A percentile compares a stretch with the other conserved stretches of the same genome.
These are phyloP conservation scores for Manacus vitellinus DNA, from an alignment of 2,113 vertebrate species.

Conservation along the genomic window DNA sequence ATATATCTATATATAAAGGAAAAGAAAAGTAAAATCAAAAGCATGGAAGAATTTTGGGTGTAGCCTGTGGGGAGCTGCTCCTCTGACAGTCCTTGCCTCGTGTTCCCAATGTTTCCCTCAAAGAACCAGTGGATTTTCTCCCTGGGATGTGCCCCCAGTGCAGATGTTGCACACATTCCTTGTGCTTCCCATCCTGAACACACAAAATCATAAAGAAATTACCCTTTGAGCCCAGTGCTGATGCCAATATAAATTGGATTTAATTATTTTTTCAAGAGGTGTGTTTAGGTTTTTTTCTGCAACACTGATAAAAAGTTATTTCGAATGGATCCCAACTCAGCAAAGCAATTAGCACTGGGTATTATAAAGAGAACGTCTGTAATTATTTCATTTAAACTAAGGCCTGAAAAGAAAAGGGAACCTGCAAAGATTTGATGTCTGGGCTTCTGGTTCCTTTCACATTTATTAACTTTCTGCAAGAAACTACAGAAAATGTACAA, in stretches of 20 bases:
- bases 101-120: neutral
- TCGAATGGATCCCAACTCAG: neutral
- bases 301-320: neutral
- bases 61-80: neutral
- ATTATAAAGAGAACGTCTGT: neutral
- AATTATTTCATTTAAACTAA: neutral
- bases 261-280: slow-evolving; percentile 25
- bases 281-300: neutral
- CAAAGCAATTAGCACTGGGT: neutral
- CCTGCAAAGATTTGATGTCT: neutral
- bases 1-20: neutral
- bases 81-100: neutral
- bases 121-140: neutral
- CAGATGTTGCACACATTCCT: accelerated
- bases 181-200: neutral
- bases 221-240: neutral
- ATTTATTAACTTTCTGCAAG: neutral
- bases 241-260: neutral
- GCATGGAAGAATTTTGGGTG: neutral
- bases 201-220: neutral
- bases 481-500: neutral
- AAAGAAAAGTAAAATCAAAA: neutral
- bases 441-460: neutral
- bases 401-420: neutral
- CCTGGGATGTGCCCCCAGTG: neutral